Evolutionary conservation across 2,797 vertebrate species (phyloP).

Genomic region (Hozukius guyotensis): DNA sequence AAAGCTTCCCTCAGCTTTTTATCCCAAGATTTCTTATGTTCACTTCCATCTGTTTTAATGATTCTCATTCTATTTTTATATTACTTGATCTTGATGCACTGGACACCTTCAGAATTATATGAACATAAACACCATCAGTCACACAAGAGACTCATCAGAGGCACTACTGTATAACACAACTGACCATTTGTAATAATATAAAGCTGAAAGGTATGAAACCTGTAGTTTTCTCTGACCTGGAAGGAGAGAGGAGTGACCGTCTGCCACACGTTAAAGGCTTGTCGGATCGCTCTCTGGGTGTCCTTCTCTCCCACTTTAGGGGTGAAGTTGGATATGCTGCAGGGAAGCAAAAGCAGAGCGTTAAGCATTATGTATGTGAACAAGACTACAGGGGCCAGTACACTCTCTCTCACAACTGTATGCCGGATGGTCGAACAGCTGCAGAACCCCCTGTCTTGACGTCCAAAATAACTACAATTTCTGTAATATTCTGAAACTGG

Average conservation of each 20-base stretch:
- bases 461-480: not conserved
- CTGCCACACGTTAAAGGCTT: slow-evolving; percentile 99
- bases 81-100: not conserved
- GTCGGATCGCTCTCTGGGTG: slow-evolving; percentile 93
- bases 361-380: not conserved
- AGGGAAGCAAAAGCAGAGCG: not conserved
- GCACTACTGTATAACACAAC: not conserved
- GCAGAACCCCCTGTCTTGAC: not conserved
- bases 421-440: not conserved
- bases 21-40: not conserved
- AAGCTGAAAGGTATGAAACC: not conserved
- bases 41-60: not conserved
- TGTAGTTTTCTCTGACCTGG: slow-evolving; percentile 74
- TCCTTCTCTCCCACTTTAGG: slow-evolving; percentile 97
- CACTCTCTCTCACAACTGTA: not conserved
- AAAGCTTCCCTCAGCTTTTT: not conserved
- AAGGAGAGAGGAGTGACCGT: slow-evolving; percentile 95
- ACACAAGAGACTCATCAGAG: not conserved
- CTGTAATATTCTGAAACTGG: not conserved
- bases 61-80: not conserved
- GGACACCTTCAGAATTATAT: too few species aligned
- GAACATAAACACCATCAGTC: not conserved
- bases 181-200: not conserved
- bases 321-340: slow-evolving; percentile 97
- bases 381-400: not conserved